Evolutionary conservation across 2,888 invertebrate species (phyloP), one percentile per base, ranked within the genome.

Genomic region (Serripes groenlandicus): DNA sequence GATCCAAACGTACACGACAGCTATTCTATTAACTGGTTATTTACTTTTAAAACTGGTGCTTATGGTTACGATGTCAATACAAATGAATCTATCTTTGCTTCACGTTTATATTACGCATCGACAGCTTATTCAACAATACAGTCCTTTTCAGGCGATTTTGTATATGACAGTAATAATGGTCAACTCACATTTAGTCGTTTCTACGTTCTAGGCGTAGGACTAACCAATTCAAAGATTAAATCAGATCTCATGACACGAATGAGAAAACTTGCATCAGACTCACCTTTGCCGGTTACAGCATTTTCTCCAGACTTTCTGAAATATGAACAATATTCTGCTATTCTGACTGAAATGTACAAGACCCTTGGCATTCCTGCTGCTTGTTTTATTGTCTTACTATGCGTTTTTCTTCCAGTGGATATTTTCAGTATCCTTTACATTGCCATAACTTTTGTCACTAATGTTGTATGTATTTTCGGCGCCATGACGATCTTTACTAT

Each of bases 271-370:
- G 56, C 56, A 23, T 56, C 56, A 11, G 28, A 56, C 11, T 56
- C 56, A 11, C 56, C 56, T 3, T 23, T 56, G 11, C 56, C 56
- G 11, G 56, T 56, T 11, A 56, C 56, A 26, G 56, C 56, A 26
- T 56, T n/a, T 26, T n/a, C 56, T 56, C 56, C 56, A n/a, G n/a
- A 56, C 11, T 56, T 56, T 26, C n/a, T 56, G n/a, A 56, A 56
- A 26, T 56, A 56, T 26, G 56, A 56, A 56, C 56, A 56, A 26
- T 56, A 56, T 26, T 21, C 56, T n/a, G 21, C 56, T 9, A 56
- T 56, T 26, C n/a, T 56, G 23, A 21, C 56, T 1, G 56, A 56
- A 26, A 11, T 15, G 11, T 23, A 23, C 11, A 26, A n/a, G 23
- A 26, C 56, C 11, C 56, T 56, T 56, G 56, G 56, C 11, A 56